Evolutionary conservation across 2,888 invertebrate genomes (phyloP).

Genomic region (Agapetus fuscipes): DNA sequence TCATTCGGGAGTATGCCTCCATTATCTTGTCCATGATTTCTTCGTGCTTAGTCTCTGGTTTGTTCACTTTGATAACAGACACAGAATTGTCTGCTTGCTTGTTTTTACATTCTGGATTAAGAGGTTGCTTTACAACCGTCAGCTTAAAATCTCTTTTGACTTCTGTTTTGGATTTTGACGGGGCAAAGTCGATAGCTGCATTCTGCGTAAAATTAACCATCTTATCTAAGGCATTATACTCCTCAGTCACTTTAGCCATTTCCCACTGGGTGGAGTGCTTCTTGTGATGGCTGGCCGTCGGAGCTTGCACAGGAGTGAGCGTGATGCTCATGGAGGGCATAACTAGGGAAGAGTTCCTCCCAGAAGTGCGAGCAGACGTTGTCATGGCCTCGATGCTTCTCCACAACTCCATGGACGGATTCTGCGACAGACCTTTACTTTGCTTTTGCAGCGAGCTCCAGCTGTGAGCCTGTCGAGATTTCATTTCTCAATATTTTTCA

Average conservation of each 20-base stretch:
- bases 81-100: no score
- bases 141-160: constrained; percentile 32
- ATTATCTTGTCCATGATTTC: constrained; percentile 28
- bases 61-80: constrained; percentile 14
- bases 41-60: constrained; percentile 33
- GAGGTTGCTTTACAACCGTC: constrained; percentile 29
- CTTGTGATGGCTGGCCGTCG: constrained; percentile 31
- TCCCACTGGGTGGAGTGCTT: constrained; percentile 30
- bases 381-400: constrained; percentile 16
- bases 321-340: constrained; percentile 43
- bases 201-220: constrained; percentile 45
- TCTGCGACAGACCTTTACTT: no score
- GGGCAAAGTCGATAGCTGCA: constrained; percentile 35
- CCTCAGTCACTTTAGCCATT: no score
- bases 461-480: no score
- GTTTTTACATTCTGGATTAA: constrained; percentile 9
- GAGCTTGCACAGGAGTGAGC: constrained; percentile 36
- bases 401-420: constrained; percentile 16
- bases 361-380: constrained; percentile 7
- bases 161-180: constrained; percentile 31
- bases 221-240: constrained; percentile 43
- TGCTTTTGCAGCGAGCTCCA: no score
- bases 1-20: constrained; percentile 40
- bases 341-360: constrained; percentile 19
- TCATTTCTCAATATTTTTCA: no score